Evolutionary conservation across 2,888 invertebrate genomes (phyloP).

Genomic region (Pachycephus smyrnensis): DNA sequence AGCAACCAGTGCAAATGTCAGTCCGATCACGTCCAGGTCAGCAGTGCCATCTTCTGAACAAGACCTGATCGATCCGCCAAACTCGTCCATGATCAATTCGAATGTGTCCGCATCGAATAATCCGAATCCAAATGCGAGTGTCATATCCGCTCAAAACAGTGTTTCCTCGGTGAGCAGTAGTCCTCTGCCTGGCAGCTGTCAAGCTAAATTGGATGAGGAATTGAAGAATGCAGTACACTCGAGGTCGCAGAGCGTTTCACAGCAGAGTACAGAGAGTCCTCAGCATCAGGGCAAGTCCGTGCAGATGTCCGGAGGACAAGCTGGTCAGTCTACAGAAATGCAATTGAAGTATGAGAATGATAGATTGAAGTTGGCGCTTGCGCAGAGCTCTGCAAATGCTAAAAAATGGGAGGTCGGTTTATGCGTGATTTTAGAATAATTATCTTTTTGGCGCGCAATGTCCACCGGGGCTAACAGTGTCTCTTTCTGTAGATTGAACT

Average conservation of each 20-base stretch:
- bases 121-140: constrained; percentile 62
- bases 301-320: constrained; percentile 51
- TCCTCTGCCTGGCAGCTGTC: constrained; percentile 59
- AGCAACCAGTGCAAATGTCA: constrained; percentile 88
- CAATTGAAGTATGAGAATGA: constrained; percentile 98
- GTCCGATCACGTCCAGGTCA: constrained; percentile 81
- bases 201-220: constrained; percentile 58
- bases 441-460: neutral
- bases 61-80: constrained; percentile 70
- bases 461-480: neutral
- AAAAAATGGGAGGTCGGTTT: constrained; percentile 90
- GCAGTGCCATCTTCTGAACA: constrained; percentile 68
- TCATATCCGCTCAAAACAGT: constrained; percentile 64
- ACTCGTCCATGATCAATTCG: constrained; percentile 68
- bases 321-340: constrained; percentile 74
- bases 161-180: constrained; percentile 63
- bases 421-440: neutral
- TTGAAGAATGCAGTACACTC: constrained; percentile 62
- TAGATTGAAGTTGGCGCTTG: constrained; percentile 92
- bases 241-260: constrained; percentile 62
- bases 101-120: constrained; percentile 64
- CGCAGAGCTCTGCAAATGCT: constrained; percentile 97
- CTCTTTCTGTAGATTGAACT: constrained; percentile 77
- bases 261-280: constrained; percentile 72
- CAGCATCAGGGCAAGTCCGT: constrained; percentile 71